phyloP scores from a whole-genome alignment of 1,140 invertebrate species.

The Leucophenga varia region DNA sequence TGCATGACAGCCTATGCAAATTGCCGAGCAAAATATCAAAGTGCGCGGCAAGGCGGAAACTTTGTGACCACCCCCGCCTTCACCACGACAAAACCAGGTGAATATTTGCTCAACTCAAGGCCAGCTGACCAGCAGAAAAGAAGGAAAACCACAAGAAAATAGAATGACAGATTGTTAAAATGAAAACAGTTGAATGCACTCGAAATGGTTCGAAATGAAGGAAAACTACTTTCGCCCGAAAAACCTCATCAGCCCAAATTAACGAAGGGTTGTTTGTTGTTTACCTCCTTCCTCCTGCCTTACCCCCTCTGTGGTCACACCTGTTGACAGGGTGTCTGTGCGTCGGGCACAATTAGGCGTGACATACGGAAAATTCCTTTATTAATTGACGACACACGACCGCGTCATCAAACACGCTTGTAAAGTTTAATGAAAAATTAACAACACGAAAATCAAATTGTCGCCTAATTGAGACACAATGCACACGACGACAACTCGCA shows the following conservation, averaged over 20 bases:
- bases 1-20: constrained; percentile 50
- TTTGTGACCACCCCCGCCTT: no score
- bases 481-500: no score
- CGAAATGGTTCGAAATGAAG: constrained; percentile 12
- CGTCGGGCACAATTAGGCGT: constrained; percentile 20
- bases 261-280: constrained; percentile 8
- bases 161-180: constrained; percentile 33
- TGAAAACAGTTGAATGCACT: constrained; percentile 37
- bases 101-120: constrained; percentile 29
- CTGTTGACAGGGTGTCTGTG: constrained; percentile 30
- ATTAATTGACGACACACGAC: constrained; percentile 48
- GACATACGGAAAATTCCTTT: constrained; percentile 31
- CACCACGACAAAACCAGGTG: constrained; percentile 11
- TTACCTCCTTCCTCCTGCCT: no score
- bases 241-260: constrained; percentile 1
- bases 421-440: constrained; percentile 50
- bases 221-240: constrained; percentile 11
- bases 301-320: no score
- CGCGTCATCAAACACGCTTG: constrained; percentile 18
- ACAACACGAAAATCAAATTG: no score
- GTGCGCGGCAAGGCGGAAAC: constrained; percentile 32
- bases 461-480: no score
- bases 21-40: constrained; percentile 36
- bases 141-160: constrained; percentile 7
- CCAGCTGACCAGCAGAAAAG: constrained; percentile 36